Conservation (phyloP, 2,888 invertebrate genomes). For the Eudasyphora cyanicolor region DNA sequence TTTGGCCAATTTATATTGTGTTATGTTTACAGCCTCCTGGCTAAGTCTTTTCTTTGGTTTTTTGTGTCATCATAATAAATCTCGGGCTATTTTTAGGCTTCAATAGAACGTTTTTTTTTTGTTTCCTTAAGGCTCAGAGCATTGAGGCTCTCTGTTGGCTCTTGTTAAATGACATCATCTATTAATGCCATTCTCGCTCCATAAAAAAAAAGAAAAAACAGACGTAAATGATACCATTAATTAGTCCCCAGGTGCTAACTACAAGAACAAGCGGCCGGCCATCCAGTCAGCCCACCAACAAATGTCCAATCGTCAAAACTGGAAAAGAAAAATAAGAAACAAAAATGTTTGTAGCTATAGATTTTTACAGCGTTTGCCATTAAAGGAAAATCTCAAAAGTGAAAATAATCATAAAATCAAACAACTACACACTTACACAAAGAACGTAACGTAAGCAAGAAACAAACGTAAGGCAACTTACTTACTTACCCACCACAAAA, state of each 20-base stretch:
- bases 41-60: too few relatives aligned
- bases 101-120: conserved; percentile 29
- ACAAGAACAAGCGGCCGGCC: not conserved
- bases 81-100: conserved; percentile 36
- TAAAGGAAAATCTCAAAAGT: conserved; percentile 45
- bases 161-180: conserved; percentile 54
- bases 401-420: conserved; percentile 61
- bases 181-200: conserved; percentile 16
- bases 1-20: not conserved
- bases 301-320: too few relatives aligned
- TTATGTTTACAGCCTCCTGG: not conserved
- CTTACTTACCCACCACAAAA: not conserved
- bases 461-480: not conserved
- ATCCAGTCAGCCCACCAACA: not conserved
- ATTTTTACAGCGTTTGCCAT: conserved; percentile 48
- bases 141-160: conserved; percentile 5
- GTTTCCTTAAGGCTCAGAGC: not conserved
- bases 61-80: not conserved
- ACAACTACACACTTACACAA: conserved; percentile 38
- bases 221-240: conserved; percentile 55
- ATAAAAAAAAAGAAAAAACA: conserved; percentile 9
- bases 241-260: conserved; percentile 57
- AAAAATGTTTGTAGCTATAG: conserved; percentile 29
- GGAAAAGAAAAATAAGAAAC: not conserved
- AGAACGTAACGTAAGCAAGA: not conserved